A percentile compares a stretch with the other conserved stretches of the same genome.
Conservation (phyloP, 2,888 invertebrate species). For the Mythimna lalbum region DNA sequence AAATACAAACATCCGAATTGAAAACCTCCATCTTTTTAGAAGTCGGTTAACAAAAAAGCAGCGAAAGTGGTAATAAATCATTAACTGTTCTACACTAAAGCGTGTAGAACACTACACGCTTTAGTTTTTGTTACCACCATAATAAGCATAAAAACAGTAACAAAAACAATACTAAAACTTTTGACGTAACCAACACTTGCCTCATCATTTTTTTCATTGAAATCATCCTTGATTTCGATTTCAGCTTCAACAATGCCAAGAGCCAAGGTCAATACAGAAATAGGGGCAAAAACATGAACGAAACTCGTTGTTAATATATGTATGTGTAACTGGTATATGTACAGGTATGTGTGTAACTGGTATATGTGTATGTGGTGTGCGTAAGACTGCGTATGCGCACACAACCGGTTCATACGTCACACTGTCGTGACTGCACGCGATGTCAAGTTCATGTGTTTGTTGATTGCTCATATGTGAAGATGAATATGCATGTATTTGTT, state of each 20-base stretch:
- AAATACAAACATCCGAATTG: no score
- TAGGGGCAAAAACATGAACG: slow-evolving; percentile 34
- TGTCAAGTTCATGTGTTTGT: slow-evolving; percentile 62
- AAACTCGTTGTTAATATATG: slow-evolving; percentile 45
- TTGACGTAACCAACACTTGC: neutral
- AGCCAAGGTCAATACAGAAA: slow-evolving; percentile 37
- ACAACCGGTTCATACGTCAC: slow-evolving; percentile 64
- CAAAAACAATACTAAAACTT: neutral
- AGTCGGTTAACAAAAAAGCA: no score
- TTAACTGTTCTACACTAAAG: no score
- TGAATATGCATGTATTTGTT: slow-evolving; percentile 11
- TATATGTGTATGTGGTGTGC: slow-evolving; percentile 20
- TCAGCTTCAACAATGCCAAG: slow-evolving; percentile 49
- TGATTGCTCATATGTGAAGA: slow-evolving; percentile 25
- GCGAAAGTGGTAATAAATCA: no score
- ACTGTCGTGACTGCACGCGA: slow-evolving; percentile 38
- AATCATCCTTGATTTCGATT: slow-evolving; percentile 34
- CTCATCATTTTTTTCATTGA: slow-evolving; percentile 26
- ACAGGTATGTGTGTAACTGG: slow-evolving; percentile 14
- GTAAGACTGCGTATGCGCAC: slow-evolving; percentile 44
- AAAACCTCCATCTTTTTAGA: no score
- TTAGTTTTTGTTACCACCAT: neutral
- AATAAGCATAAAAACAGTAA: neutral
- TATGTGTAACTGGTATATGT: slow-evolving; percentile 44
- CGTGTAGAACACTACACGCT: no score